Percentiles rank a stretch among this genome's conserved stretches.
Conservation (phyloP, 2,888 invertebrate genomes). For the Caenorhabditis becei region DNA sequence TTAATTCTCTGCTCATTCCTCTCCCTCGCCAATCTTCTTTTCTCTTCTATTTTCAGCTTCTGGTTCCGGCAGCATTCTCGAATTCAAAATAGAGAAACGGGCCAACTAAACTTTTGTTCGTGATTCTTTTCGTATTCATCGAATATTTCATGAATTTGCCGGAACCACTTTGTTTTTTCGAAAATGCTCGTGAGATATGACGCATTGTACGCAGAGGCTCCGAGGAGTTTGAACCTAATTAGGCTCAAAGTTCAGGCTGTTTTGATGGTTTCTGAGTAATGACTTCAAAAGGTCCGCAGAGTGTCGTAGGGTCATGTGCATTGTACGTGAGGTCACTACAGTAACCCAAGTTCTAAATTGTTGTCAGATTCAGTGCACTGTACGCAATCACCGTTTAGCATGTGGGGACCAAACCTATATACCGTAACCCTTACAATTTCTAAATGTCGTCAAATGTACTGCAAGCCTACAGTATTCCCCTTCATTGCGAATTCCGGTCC, state of each 20-base stretch:
- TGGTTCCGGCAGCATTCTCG: not conserved
- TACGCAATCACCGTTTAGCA: not conserved
- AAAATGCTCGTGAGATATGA: not conserved
- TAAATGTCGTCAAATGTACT: too few species aligned
- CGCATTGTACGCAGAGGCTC: not conserved
- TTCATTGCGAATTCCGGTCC: too few species aligned
- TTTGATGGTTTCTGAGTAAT: not conserved
- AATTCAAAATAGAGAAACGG: not conserved
- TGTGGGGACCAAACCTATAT: too few species aligned
- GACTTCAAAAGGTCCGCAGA: not conserved
- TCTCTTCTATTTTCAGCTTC: too few species aligned
- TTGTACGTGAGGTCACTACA: not conserved
- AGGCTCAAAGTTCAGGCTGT: not conserved
- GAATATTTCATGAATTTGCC: conserved; percentile 44
- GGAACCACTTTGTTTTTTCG: not conserved
- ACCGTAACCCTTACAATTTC: too few species aligned
- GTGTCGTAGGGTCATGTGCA: not conserved
- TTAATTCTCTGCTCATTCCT: not conserved
- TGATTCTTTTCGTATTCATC: conserved; percentile 44
- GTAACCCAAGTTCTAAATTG: not conserved
- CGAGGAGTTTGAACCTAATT: too few species aligned
- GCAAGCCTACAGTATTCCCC: too few species aligned
- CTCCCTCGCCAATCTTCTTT: not conserved
- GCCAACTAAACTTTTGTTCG: conserved; percentile 21
- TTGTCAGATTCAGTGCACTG: conserved; percentile 2